These are phyloP conservation scores for Gobio occitaniae DNA, from an alignment of 2,797 vertebrate species.

Conservation along the genomic window DNA sequence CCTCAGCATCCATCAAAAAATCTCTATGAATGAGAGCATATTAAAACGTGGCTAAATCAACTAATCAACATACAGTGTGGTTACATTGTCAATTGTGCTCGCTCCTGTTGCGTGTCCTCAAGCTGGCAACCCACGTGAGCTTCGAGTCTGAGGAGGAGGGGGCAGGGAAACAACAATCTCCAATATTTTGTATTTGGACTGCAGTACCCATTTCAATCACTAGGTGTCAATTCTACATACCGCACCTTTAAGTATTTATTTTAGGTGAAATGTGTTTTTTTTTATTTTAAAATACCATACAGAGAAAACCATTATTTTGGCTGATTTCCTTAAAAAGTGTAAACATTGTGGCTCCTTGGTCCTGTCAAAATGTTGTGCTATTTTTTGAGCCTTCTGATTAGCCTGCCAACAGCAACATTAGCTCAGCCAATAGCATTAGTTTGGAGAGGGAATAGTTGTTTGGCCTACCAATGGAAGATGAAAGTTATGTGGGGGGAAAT, in stretches of 20 bases:
- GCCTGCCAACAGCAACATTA: neutral
- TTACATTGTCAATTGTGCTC: too few relatives aligned
- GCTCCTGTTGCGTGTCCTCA: too few relatives aligned
- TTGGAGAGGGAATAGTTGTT: neutral
- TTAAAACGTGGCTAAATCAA: too few relatives aligned
- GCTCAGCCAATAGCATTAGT: neutral
- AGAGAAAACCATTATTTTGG: neutral
- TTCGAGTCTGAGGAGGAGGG: too few relatives aligned
- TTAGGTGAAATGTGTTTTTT: neutral
- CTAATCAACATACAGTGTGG: too few relatives aligned
- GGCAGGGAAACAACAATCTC: too few relatives aligned
- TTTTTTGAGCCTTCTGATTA: constrained; percentile 3
- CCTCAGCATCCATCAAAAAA: too few relatives aligned
- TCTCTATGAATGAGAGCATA: too few relatives aligned
- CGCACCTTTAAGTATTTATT: neutral
- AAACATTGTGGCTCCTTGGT: neutral
- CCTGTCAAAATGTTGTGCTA: neutral
- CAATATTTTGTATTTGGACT: too few relatives aligned
- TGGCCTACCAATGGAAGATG: neutral
- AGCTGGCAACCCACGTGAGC: too few relatives aligned
- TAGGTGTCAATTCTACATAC: too few relatives aligned
- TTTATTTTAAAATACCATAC: neutral
- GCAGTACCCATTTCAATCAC: too few relatives aligned
- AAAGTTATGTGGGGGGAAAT: neutral
- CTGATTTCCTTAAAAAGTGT: neutral